A percentile compares a stretch with the other conserved stretches of the same genome.
Conservation (phyloP, 2,888 invertebrate species). For the Lissocephala sabroskyi region DNA sequence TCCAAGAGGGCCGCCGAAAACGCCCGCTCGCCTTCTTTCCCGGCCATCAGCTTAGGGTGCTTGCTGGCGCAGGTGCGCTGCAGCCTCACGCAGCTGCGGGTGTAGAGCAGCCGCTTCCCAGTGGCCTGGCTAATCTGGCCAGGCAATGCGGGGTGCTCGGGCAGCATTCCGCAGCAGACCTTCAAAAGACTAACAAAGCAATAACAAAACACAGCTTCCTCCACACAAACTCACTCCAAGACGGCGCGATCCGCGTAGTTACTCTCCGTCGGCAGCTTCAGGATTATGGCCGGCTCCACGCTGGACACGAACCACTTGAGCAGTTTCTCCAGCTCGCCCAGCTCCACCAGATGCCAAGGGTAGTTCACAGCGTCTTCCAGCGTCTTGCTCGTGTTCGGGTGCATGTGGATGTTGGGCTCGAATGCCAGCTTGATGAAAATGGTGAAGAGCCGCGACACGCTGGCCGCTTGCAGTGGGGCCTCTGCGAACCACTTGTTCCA, state of each 20-base stretch:
- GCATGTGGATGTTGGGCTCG: conserved; percentile 81
- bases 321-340: conserved; percentile 77
- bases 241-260: conserved; percentile 76
- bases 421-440: conserved; percentile 82
- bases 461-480: conserved; percentile 64
- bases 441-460: conserved; percentile 78
- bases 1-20: conserved; percentile 58
- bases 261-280: conserved; percentile 73
- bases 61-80: conserved; percentile 67
- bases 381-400: conserved; percentile 69
- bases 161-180: conserved; percentile 60
- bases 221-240: conserved; percentile 75
- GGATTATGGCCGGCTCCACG: conserved; percentile 80
- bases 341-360: conserved; percentile 79
- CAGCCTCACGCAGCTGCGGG: conserved; percentile 65
- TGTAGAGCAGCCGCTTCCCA: conserved; percentile 69
- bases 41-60: conserved; percentile 64
- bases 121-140: conserved; percentile 44
- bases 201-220: not conserved
- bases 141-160: conserved; percentile 41
- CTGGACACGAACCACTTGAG: conserved; percentile 84
- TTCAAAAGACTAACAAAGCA: conserved; percentile 50
- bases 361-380: conserved; percentile 77
- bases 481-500: conserved; percentile 78
- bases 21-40: conserved; percentile 63